Base-by-base conservation (phyloP, 2,113 vertebrate genomes). In the Actenoides lindsayi region DNA sequence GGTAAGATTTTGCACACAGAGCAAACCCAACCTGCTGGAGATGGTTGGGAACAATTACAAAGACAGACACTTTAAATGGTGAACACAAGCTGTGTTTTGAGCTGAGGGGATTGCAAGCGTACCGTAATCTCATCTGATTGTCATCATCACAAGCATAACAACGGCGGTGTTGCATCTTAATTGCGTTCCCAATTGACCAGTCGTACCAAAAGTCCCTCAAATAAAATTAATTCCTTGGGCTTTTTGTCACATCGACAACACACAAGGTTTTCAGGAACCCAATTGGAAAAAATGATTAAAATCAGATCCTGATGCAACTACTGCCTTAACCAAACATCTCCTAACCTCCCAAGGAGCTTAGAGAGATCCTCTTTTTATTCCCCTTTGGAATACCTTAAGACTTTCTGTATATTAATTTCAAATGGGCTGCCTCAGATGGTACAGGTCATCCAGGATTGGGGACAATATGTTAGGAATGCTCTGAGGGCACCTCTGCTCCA, bases 131-230 rank as follows among this genome's bases (percentile, higher is more conserved):
- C 63, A 57, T 70, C 73, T 78, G 73, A 89, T 4, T 37, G 70
- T 65, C 93, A 91, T 41, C 41, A 76, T 37, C 74, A 80, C 41
- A 85, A 81, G 56, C 42, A 21, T 78, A 87, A 78, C 53, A 89
- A 94, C 90, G 65, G n/a, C 84, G 33, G 67, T 18, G 35, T 20
- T 93, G 82, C 44, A 89, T n/a, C 84, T 87, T 82, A 82, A 91
- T 44, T 65, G 63, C 57, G 77, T 76, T 94, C 90, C 74, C 81
- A 85, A 44, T 60, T 93, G 96, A 90, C 70, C 67, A 68, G 31
- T 73, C 63, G 46, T 28, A 93, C 25, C 89, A 68, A n/a, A 74
- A 93, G n/a, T 13, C 76, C 31, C 81, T 76, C 63, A 94, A 89
- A 91, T 78, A 89, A 90, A 93, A 87, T 73, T 82, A 91, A 74